Conservation (phyloP, 2,888 invertebrate species). For the Heteromyza rotundicornis region DNA sequence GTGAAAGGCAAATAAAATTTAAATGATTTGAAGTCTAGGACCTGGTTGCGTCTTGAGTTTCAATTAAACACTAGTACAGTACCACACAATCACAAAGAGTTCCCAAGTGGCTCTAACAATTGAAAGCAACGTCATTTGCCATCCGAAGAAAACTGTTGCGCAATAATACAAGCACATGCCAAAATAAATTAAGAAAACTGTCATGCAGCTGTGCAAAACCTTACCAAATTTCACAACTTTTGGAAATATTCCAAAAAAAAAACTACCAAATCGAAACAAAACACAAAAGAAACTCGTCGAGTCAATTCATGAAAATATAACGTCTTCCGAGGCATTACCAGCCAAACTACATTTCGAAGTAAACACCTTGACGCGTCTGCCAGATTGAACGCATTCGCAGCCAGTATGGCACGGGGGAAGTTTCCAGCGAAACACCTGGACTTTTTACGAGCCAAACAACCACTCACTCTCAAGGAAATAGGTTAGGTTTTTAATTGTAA, state of each 20-base stretch:
- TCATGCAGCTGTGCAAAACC: slow-evolving; percentile 1
- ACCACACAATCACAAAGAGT: too few relatives aligned
- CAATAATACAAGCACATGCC: neutral
- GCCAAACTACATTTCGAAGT: neutral
- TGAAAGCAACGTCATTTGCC: too few relatives aligned
- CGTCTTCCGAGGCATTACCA: too few relatives aligned
- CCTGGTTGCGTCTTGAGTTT: too few relatives aligned
- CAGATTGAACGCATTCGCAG: slow-evolving; percentile 10
- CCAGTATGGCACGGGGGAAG: slow-evolving; percentile 33
- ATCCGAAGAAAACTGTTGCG: slow-evolving; percentile 1
- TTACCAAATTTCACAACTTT: neutral
- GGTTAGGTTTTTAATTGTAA: neutral
- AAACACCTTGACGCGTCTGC: neutral
- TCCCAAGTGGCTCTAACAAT: too few relatives aligned
- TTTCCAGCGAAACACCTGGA: slow-evolving; percentile 32
- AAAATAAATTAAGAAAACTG: neutral
- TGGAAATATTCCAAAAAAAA: neutral
- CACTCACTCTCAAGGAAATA: too few relatives aligned
- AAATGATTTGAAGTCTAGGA: too few relatives aligned
- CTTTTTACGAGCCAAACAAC: neutral
- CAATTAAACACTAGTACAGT: too few relatives aligned
- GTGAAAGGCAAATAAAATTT: too few relatives aligned
- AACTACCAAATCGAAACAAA: neutral
- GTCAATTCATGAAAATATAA: neutral
- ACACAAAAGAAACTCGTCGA: neutral